Evolutionary conservation across 2,888 invertebrate species (phyloP).

Genomic region (Metallyticus violacea): DNA sequence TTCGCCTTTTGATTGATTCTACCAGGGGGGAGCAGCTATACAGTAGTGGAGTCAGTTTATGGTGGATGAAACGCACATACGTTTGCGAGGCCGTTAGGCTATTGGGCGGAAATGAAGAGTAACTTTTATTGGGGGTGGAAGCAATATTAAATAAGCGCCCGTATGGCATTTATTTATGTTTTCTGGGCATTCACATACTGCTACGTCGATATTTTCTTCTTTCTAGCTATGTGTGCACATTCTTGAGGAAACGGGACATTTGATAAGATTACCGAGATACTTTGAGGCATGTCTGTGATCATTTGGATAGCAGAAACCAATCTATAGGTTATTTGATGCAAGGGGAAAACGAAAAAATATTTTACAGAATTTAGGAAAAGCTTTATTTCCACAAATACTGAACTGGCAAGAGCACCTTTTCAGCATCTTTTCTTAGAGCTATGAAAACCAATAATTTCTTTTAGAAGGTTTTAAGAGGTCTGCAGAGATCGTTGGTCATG

Average conservation of each 20-base stretch:
- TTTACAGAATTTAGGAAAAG: no score
- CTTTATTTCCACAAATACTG: no score
- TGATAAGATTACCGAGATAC: no score
- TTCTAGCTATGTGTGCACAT: not conserved
- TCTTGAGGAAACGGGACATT: not conserved
- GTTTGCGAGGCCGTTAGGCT: not conserved
- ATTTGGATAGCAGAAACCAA: no score
- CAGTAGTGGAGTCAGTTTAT: not conserved
- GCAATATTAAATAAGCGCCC: not conserved
- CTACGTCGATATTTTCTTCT: not conserved
- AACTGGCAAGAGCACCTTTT: no score
- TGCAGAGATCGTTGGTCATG: no score
- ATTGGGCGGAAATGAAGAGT: not conserved
- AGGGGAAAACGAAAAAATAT: no score
- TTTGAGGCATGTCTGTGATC: no score
- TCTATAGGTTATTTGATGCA: no score
- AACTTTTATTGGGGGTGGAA: not conserved
- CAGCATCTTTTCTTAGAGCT: no score
- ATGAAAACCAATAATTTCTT: no score
- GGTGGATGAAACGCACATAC: not conserved
- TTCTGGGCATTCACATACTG: not conserved
- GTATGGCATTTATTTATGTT: not conserved
- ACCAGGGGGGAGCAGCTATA: not conserved
- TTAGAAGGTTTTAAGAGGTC: no score
- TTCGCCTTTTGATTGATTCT: not conserved